A percentile compares a stretch with the other conserved stretches of the same genome.
Conservation (phyloP, 2,113 vertebrate genomes). For the Orycteropus afer region DNA sequence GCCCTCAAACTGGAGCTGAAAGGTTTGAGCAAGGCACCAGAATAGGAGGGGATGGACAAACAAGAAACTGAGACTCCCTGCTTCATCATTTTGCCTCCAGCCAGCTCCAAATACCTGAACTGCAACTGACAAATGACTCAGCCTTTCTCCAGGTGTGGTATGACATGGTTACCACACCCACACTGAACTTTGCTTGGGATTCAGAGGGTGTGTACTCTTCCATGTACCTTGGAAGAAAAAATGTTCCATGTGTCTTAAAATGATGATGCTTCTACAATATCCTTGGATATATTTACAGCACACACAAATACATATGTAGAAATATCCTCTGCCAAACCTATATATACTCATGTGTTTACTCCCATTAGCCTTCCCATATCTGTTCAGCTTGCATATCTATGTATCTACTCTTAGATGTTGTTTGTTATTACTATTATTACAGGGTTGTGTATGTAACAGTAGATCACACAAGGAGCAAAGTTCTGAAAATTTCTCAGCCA, state of each 20-base stretch:
- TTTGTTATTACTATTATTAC: too few species aligned
- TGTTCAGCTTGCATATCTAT: too few species aligned
- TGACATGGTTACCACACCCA: not conserved
- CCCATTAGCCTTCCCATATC: too few species aligned
- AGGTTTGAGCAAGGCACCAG: not conserved
- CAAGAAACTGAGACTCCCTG: not conserved
- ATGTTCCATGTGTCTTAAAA: not conserved
- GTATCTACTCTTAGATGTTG: too few species aligned
- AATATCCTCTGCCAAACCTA: too few species aligned
- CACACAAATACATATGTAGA: too few species aligned
- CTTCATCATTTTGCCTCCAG: not conserved
- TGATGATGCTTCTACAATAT: too few species aligned
- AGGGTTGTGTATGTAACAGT: too few species aligned
- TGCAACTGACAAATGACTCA: constrained; percentile 30
- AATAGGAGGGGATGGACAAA: not conserved
- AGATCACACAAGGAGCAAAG: too few species aligned
- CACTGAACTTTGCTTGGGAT: not conserved
- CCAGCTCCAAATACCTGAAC: not conserved
- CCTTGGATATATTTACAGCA: too few species aligned
- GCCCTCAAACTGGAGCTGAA: not conserved
- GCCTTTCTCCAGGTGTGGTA: not conserved
- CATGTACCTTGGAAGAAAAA: not conserved
- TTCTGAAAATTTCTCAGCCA: too few species aligned
- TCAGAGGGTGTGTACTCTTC: not conserved
- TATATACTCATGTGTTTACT: too few species aligned